Base-by-base conservation (phyloP, 2,797 vertebrate species). In the Allobates femoralis region DNA sequence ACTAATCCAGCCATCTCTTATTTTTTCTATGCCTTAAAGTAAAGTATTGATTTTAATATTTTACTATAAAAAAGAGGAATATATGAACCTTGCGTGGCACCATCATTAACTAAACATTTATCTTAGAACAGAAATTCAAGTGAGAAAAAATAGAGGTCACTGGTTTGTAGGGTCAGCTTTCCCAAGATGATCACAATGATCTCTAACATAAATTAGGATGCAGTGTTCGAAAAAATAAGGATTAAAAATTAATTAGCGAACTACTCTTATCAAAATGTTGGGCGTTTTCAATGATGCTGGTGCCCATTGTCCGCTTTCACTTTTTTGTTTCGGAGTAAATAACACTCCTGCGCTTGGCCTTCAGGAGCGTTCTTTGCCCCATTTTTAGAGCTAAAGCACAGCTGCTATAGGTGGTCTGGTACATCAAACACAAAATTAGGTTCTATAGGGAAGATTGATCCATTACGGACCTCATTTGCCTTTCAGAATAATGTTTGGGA, bases 331-430 rank as follows among this genome's bases (percentile, higher is more conserved):
- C 34, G 18, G 28, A 69, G 81, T 86, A 82, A 86, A 86, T 82
- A 46, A 90, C 92, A 91, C 90, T 91, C 90, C 87, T 88, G 90
- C 89, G 90, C 90, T 90, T 87, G 90, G 91, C 91, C 92, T 90
- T 92, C 91, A 81, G 85, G 71, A 41, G 83, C 51, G 90, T 90
- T 94, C 93, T 93, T 91, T 91, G 88, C 91, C 91, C 90, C 90
- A 90, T 62, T 92, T 92, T 91, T 89, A 90, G 90, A 89, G 91
- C 90, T 92, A 92, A 90, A 92, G 92, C 90, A 92, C 93, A 94
- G 92, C 93, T 94, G 92, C 92, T 92, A 92, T 92, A 93, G 91
- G 93, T 93, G 92, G 92, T 91, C 93, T 93, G 92, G 92, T 93
- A 93, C 91, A 93, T 92, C 90, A 91, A 91, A 90, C 90, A 92